Percentiles rank a stretch among this genome's conserved stretches.
These are phyloP conservation scores for Ctenopoma multispine DNA, from an alignment of 2,797 vertebrate genomes.

Conservation along the genomic window DNA sequence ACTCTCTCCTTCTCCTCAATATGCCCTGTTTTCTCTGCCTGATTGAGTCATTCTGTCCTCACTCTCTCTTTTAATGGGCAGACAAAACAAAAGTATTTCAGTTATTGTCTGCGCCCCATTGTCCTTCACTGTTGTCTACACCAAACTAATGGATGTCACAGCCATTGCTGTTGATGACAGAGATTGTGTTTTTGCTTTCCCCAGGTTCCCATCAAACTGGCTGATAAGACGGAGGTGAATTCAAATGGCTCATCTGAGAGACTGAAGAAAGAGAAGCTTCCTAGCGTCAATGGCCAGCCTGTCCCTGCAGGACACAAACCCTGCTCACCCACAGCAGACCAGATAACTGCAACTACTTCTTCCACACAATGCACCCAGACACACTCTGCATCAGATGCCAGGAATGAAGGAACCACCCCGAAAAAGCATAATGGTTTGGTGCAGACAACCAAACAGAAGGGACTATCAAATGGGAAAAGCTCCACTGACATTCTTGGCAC, in stretches of 20 bases:
- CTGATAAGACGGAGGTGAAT: conserved; percentile 79
- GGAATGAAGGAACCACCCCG: conserved; percentile 73
- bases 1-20: conserved; percentile 61
- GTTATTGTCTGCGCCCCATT: conserved; percentile 49
- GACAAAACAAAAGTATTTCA: conserved; percentile 65
- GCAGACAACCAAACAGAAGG: conserved; percentile 82
- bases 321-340: conserved; percentile 62
- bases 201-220: conserved; percentile 82
- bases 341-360: conserved; percentile 51
- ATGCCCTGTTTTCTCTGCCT: conserved; percentile 75
- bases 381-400: conserved; percentile 62
- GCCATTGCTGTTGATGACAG: conserved; percentile 50
- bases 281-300: conserved; percentile 72
- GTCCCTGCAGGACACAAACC: conserved; percentile 71
- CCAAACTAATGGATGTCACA: conserved; percentile 47
- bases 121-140: conserved; percentile 48
- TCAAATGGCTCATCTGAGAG: conserved; percentile 72
- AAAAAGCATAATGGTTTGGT: conserved; percentile 79
- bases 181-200: conserved; percentile 60
- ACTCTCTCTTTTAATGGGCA: conserved; percentile 62
- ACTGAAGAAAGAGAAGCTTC: conserved; percentile 75
- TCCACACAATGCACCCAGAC: conserved; percentile 57
- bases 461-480: conserved; percentile 87
- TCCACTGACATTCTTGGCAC: conserved; percentile 84
- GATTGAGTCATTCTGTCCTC: conserved; percentile 70